phyloP scores from a whole-genome alignment of 2,888 invertebrate genomes.

The Anarsia innoxiella region DNA sequence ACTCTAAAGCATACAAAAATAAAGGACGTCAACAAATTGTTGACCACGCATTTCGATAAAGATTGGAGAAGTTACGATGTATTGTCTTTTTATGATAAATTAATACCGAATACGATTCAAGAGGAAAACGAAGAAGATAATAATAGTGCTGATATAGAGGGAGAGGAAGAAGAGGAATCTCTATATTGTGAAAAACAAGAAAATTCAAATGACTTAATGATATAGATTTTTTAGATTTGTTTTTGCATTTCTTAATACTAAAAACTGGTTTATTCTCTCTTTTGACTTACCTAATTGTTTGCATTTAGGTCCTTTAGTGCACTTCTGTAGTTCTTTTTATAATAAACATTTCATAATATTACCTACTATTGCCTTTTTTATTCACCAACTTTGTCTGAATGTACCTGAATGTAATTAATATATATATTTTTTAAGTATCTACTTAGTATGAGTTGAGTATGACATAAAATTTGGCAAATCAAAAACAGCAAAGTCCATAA shows the following conservation, averaged over 20 bases:
- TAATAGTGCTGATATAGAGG: background rate
- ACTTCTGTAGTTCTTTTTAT: too few relatives aligned
- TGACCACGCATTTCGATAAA: constrained; percentile 3
- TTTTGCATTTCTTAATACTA: background rate
- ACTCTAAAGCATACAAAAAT: background rate
- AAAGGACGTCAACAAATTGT: constrained; percentile 1
- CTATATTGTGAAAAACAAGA: background rate
- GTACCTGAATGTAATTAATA: background rate
- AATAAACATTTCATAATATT: too few relatives aligned
- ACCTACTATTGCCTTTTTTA: too few relatives aligned
- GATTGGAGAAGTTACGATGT: constrained; percentile 1
- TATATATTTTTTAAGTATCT: background rate
- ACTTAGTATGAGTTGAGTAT: background rate
- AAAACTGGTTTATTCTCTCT: background rate
- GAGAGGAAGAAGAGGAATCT: background rate
- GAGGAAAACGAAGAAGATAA: background rate
- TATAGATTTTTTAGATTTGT: background rate
- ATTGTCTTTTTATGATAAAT: background rate
- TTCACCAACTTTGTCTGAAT: background rate
- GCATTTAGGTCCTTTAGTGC: too few relatives aligned
- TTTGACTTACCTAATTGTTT: background rate
- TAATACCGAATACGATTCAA: background rate
- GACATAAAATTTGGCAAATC: background rate
- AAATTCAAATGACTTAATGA: background rate
- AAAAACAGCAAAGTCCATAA: background rate